Base-by-base conservation (phyloP, 2,113 vertebrate species). In the zebrafish (Danio rerio) region DNA sequence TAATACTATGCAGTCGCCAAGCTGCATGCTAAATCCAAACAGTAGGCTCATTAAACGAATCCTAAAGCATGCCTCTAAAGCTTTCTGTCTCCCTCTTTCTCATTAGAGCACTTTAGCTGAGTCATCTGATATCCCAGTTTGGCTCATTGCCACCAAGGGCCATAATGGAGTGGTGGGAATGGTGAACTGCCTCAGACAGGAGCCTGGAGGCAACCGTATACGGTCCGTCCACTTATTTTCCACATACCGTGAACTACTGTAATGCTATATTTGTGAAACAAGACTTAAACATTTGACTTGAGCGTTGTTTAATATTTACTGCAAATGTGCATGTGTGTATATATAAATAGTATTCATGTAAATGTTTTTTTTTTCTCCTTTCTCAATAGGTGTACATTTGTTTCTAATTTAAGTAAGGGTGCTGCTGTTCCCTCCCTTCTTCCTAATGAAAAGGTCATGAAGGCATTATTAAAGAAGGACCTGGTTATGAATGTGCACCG, bases 111-210 rank as follows among this genome's bases (percentile, higher is more conserved):
- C 15, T 9, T 87, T 98, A 87, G 92, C 93, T 0, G 90, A 94
- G 9, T 0, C 88, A 0, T 95, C 94, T 0, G 93, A 96, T 15
- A 81, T 61, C 16, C 91, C 93, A 0, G 90, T 99, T 75, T 99
- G 96, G 96, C 88, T 99, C 78, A 97, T 91, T 2, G 95, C 96
- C 5, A 84, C 89, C 21, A 88, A 91, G 62, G 68, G 86, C 1
- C 94, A 95, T 87, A 96, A 95, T 0, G 98, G 98, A 16, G 86
- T 99, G 80, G 91, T 99, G 77, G 98, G 98, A 81, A 91, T 99
- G 96, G 96, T 98, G 83, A 99, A 97, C 91, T 99, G 98, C 87
- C 94, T 99, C 16, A 95, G 95, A 31, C 95, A 94, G 81, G 98
- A 99, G 86, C 93, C 95, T 0, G 95, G 95, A 0, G 97, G 98